A percentile compares a stretch with the other conserved stretches of the same genome.
Conservation (phyloP, 1,140 invertebrate species). For the Kradibia gibbosae region DNA sequence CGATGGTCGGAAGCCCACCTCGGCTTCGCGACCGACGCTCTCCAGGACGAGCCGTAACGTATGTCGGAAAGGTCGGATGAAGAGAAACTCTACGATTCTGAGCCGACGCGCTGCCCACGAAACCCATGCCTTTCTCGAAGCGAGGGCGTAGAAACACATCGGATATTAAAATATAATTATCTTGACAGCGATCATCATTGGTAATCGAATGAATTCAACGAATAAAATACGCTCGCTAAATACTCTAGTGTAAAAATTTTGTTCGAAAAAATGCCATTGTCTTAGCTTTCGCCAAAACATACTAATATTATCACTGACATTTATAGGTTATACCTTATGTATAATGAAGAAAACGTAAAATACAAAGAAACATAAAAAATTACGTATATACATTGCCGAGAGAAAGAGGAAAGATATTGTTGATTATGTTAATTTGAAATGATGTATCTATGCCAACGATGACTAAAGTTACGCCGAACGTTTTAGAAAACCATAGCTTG, state of each 20-base stretch:
- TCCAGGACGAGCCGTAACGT: too few relatives aligned
- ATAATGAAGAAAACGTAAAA: background rate
- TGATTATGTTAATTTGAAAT: background rate
- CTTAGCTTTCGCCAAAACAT: background rate
- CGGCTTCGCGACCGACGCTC: too few relatives aligned
- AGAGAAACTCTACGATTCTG: too few relatives aligned
- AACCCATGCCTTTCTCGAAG: too few relatives aligned
- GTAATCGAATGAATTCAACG: background rate
- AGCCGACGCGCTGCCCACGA: too few relatives aligned
- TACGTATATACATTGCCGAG: background rate
- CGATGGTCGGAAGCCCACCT: too few relatives aligned
- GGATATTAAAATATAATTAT: background rate
- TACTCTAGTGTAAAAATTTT: background rate
- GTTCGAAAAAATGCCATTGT: background rate
- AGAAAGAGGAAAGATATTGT: background rate
- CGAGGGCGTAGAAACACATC: too few relatives aligned
- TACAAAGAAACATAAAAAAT: background rate
- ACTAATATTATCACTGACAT: background rate
- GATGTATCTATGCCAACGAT: slow-evolving; percentile 8
- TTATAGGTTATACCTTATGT: background rate
- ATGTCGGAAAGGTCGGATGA: too few relatives aligned
- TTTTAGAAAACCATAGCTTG: background rate
- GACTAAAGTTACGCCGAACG: background rate
- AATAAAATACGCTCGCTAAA: background rate
- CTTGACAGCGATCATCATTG: background rate